Base-by-base conservation (phyloP, 2,113 vertebrate genomes). In the Arenaria interpres region DNA sequence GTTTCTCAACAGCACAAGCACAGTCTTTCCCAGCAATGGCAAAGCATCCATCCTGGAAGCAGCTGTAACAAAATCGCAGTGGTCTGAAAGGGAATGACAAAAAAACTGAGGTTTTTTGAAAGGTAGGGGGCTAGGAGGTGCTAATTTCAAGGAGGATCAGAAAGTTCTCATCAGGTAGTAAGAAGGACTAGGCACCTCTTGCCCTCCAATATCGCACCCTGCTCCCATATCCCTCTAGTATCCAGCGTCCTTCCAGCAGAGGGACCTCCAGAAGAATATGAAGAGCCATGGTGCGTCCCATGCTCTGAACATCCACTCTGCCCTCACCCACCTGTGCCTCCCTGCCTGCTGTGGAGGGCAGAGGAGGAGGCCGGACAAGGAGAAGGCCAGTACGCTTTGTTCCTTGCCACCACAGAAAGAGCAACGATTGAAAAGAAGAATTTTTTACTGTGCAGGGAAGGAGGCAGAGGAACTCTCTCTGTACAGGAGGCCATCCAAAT, bases 281-380 rank as follows among this genome's bases (percentile, higher is more conserved):
- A 57, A 64, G 28, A 51, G 37, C 25, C 22, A n/a, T 0, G 0
- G 20, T 28, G 20, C 3, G 2, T 27, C 15, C 39, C 0, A 0
- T 4, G 8, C 57, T 41, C 17, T 5, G 9, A 46, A 11, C 50
- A 85, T 4, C 54, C 24, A 3, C 25, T 33, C 43, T 54, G 45
- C 54, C 3, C 1, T 39, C 39, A 74, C 6, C 20, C 3, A 5
- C 1, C 0, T 9, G 17, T 25, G 21, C 45, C 17, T 62, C 28
- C 30, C 19, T 25, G 10, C 28, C 54, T 77, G 64, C 56, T 2
- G 1, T 7, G 4, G 21, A 24, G 1, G 0, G 6, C 9, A 63
- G 6, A 12, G 14, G 30, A 39, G 0, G 0, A 68, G 5, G 5
- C 14, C 0, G 0, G 30, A 25, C 0, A 0, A 35, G 10, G 7